Percentiles rank a stretch among this genome's conserved stretches.
These are phyloP conservation scores for Leptinotarsa rubiginosa DNA, from an alignment of 2,888 invertebrate genomes.

Conservation along the genomic window DNA sequence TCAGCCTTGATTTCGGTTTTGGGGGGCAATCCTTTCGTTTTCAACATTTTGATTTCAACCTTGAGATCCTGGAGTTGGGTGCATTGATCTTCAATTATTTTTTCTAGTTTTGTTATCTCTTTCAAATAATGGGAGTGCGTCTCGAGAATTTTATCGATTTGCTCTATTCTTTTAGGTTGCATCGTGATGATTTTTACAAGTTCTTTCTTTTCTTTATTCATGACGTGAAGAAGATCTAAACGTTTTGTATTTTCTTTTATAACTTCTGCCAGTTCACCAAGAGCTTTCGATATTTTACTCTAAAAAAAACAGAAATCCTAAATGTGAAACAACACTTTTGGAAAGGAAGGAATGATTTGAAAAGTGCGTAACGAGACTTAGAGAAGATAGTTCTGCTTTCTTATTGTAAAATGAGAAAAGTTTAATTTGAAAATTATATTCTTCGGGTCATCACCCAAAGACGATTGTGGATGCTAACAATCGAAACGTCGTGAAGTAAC, in stretches of 20 bases:
- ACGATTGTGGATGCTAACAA: too few relatives aligned
- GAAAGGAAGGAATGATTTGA: too few relatives aligned
- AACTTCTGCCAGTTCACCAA: conserved; percentile 65
- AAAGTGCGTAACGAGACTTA: too few relatives aligned
- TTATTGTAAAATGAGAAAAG: too few relatives aligned
- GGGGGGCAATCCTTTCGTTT: conserved; percentile 57
- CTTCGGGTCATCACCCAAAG: too few relatives aligned
- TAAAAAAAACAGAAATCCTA: conserved; percentile 43
- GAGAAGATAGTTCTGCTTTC: too few relatives aligned
- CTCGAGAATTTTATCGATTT: conserved; percentile 55
- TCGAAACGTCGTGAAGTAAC: too few relatives aligned
- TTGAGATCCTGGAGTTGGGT: conserved; percentile 59
- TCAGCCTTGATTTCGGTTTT: conserved; percentile 41
- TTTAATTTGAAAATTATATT: too few relatives aligned
- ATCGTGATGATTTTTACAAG: conserved; percentile 64
- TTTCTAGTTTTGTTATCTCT: conserved; percentile 64
- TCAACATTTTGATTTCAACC: conserved; percentile 59
- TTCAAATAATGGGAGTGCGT: conserved; percentile 58
- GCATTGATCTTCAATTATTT: conserved; percentile 62
- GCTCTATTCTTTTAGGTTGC: conserved; percentile 60
- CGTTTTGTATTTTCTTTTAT: conserved; percentile 70
- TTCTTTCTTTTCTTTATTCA: conserved; percentile 69
- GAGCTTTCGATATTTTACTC: conserved; percentile 59
- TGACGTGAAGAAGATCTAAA: conserved; percentile 69
- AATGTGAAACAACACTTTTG: too few relatives aligned